Percentiles rank a stretch among this genome's conserved stretches.
These are phyloP conservation scores for Taphrorychus bicolor DNA, from an alignment of 2,888 invertebrate species.

Conservation along the genomic window DNA sequence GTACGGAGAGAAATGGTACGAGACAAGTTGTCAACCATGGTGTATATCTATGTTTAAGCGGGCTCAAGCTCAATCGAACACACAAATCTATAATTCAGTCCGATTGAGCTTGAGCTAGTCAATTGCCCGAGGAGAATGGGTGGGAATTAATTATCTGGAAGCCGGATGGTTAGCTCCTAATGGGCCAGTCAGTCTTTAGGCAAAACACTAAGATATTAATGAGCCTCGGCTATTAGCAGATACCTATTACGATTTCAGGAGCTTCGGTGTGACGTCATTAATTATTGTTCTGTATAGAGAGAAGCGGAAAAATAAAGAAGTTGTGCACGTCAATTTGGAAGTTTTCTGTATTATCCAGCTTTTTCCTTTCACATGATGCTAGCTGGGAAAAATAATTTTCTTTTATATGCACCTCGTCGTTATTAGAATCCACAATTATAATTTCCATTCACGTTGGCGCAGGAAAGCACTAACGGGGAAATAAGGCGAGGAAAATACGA, in stretches of 20 bases:
- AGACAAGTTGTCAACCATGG: constrained; percentile 29
- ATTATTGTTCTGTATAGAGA: constrained; percentile 11
- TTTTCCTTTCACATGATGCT: constrained; percentile 33
- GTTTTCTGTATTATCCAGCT: constrained; percentile 20
- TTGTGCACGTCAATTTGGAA: constrained; percentile 6
- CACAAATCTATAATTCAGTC: constrained; percentile 37
- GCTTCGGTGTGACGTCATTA: constrained; percentile 14
- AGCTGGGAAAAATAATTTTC: constrained; percentile 32
- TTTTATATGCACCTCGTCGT: constrained; percentile 21
- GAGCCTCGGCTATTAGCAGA: not conserved
- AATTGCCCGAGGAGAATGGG: constrained; percentile 32
- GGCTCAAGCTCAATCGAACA: constrained; percentile 15
- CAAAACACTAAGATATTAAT: constrained; percentile 7
- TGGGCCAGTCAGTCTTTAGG: constrained; percentile 9
- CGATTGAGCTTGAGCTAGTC: constrained; percentile 24
- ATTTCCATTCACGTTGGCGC: constrained; percentile 20
- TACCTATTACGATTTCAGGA: not conserved
- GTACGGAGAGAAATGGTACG: constrained; percentile 5
- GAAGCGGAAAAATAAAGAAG: too few relatives aligned
- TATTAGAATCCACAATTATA: constrained; percentile 27
- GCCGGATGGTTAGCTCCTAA: constrained; percentile 24
- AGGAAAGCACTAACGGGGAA: constrained; percentile 13
- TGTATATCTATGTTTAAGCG: constrained; percentile 10
- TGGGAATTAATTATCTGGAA: constrained; percentile 29
- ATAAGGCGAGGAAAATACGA: constrained; percentile 16